phyloP scores from a whole-genome alignment of 2,113 vertebrate genomes.

The Macrotus californicus region DNA sequence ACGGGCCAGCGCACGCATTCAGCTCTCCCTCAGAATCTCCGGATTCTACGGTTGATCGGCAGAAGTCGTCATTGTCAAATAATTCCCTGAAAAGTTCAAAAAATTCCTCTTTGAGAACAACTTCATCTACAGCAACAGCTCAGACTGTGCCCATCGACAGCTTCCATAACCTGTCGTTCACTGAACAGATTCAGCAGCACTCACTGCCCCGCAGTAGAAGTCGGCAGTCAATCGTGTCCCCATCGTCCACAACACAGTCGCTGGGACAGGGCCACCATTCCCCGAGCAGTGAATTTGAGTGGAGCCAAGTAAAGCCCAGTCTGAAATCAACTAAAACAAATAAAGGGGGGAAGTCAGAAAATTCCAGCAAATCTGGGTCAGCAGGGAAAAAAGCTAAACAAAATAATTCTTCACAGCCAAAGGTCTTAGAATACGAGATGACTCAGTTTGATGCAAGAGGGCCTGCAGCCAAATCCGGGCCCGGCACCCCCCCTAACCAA shows the following conservation, averaged over 20 bases:
- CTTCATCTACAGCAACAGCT: constrained; percentile 94
- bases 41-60: constrained; percentile 94
- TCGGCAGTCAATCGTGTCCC: constrained; percentile 95
- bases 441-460: constrained; percentile 94
- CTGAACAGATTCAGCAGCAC: constrained; percentile 97
- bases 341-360: constrained; percentile 87
- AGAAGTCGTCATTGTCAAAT: constrained; percentile 96
- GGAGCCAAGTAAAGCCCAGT: constrained; percentile 92
- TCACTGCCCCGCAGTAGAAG: constrained; percentile 95
- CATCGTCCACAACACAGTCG: constrained; percentile 93
- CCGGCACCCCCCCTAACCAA: constrained; percentile 78
- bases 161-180: constrained; percentile 92
- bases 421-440: constrained; percentile 97
- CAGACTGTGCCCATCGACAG: constrained; percentile 98
- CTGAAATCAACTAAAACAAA: constrained; percentile 89
- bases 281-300: constrained; percentile 92
- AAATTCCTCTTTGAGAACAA: constrained; percentile 95
- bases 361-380: constrained; percentile 83
- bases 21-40: constrained; percentile 97
- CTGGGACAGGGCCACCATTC: constrained; percentile 88
- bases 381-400: constrained; percentile 91
- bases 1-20: constrained; percentile 93
- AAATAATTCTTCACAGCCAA: constrained; percentile 83
- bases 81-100: constrained; percentile 97
- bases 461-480: constrained; percentile 86